Evolutionary conservation across 2,888 invertebrate genomes (phyloP).

Genomic region (Aelia acuminata): DNA sequence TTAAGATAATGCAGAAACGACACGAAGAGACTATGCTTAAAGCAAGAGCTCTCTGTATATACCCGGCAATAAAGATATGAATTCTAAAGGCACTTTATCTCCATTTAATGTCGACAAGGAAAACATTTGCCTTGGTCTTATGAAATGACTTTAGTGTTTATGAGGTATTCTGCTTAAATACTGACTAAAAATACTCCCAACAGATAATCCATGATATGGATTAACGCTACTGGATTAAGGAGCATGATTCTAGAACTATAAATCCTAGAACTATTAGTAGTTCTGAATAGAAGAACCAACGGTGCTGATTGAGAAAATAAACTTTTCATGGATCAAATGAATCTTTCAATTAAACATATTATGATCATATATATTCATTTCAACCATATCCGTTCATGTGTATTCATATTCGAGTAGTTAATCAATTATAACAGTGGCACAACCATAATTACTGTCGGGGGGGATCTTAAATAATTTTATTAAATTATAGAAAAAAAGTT

Average conservation of each 20-base stretch:
- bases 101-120: constrained; percentile 23
- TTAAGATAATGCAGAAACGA: not conserved
- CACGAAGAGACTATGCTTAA: not conserved
- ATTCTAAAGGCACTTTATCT: constrained; percentile 26
- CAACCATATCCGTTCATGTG: too few relatives aligned
- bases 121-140: constrained; percentile 28
- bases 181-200: not conserved
- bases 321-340: not conserved
- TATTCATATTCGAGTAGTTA: too few relatives aligned
- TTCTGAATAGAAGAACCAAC: not conserved
- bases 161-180: not conserved
- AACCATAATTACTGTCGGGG: too few relatives aligned
- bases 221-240: not conserved
- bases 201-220: not conserved
- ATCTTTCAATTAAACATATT: too few relatives aligned
- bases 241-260: not conserved
- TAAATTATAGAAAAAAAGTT: too few relatives aligned
- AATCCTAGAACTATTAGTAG: not conserved
- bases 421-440: too few relatives aligned
- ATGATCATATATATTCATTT: too few relatives aligned
- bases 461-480: too few relatives aligned
- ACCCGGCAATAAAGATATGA: constrained; percentile 27
- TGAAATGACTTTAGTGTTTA: not conserved
- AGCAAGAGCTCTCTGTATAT: not conserved
- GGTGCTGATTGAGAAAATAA: not conserved